Evolutionary conservation across 1,140 invertebrate species (phyloP).

Genomic region (Drosophila prosaltans): DNA sequence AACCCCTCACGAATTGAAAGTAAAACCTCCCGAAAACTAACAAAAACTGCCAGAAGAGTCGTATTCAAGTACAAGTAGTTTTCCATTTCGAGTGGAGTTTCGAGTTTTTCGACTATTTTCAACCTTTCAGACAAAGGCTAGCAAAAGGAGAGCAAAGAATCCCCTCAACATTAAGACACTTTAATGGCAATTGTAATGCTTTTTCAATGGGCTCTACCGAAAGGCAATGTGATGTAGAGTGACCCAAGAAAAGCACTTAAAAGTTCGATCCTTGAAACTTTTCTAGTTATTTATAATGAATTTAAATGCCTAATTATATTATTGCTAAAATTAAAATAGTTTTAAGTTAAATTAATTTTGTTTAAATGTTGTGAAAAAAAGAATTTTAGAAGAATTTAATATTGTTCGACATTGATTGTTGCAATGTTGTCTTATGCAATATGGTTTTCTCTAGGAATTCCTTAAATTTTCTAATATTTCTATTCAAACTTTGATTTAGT

Average conservation of each 20-base stretch:
- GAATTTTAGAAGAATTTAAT: neutral
- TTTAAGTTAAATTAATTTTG: neutral
- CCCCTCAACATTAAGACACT: slow-evolving; percentile 49
- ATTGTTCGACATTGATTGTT: too few relatives aligned
- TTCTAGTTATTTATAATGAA: neutral
- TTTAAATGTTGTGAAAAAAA: neutral
- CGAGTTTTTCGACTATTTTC: slow-evolving; percentile 4
- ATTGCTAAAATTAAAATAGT: neutral
- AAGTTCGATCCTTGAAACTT: slow-evolving; percentile 23
- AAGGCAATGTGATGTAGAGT: too few relatives aligned
- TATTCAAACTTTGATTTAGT: too few relatives aligned
- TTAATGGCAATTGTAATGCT: slow-evolving; percentile 53
- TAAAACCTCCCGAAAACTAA: slow-evolving; percentile 27
- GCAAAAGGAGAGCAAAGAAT: slow-evolving; percentile 16
- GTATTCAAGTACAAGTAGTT: slow-evolving; percentile 19
- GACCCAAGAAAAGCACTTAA: neutral
- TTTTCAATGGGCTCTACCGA: slow-evolving; percentile 33
- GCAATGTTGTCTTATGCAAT: too few relatives aligned
- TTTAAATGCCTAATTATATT: neutral
- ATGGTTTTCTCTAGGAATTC: too few relatives aligned
- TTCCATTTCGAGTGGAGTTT: slow-evolving; percentile 42
- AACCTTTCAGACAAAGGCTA: slow-evolving; percentile 29
- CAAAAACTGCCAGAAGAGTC: slow-evolving; percentile 22
- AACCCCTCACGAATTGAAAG: slow-evolving; percentile 47
- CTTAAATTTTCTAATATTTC: too few relatives aligned